Evolutionary conservation across 2,113 vertebrate genomes (phyloP).

Genomic region (Gavia stellata): DNA sequence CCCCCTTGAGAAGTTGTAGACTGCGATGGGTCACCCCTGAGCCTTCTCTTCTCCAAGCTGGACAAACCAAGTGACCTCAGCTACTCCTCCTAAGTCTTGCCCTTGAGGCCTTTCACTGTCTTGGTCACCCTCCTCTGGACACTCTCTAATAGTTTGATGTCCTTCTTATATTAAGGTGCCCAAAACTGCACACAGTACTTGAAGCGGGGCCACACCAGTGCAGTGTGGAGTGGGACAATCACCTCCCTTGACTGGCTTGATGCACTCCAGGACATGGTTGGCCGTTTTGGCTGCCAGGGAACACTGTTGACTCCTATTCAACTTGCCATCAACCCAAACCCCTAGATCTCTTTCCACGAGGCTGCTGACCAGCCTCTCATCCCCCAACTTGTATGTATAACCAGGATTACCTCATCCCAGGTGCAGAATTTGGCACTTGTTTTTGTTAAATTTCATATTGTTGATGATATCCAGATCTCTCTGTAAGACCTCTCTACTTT

Average conservation of each 20-base stretch:
- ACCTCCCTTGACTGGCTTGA: rapidly evolving
- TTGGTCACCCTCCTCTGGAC: not conserved
- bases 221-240: not conserved
- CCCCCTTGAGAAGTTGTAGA: not conserved
- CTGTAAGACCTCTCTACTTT: not conserved
- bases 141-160: not conserved
- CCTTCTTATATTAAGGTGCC: not conserved
- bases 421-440: not conserved
- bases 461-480: not conserved
- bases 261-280: rapidly evolving
- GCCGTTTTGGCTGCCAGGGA: not conserved
- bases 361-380: not conserved
- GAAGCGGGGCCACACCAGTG: not conserved
- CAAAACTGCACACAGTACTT: not conserved
- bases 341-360: not conserved
- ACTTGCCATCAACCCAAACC: not conserved
- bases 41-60: not conserved
- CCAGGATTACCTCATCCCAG: not conserved
- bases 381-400: not conserved
- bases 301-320: not conserved
- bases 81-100: not conserved
- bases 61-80: not conserved
- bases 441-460: not conserved
- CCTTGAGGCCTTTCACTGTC: not conserved
- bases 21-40: not conserved